These are phyloP conservation scores for Epistrophe eligans DNA, from an alignment of 2,888 invertebrate species.

Conservation along the genomic window DNA sequence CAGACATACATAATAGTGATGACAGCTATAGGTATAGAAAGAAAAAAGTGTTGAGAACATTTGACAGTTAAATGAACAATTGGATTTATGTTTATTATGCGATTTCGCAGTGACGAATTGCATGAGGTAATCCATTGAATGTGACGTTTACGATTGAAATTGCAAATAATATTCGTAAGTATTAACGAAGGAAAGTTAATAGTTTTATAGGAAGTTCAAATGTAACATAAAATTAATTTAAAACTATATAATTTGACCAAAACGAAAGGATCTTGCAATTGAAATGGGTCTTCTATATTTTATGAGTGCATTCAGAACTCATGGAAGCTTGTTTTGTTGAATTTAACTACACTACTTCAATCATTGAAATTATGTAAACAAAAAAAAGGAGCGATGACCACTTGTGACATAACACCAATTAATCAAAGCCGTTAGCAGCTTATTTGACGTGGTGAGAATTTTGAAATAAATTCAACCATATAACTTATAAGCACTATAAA, in stretches of 20 bases:
- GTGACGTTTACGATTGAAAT: constrained; percentile 46
- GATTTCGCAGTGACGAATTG: constrained; percentile 41
- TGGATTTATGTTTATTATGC: constrained; percentile 46
- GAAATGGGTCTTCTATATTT: neutral
- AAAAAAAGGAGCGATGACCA: constrained; percentile 16
- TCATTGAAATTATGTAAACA: neutral
- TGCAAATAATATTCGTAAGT: neutral
- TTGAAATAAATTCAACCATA: neutral
- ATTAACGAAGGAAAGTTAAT: constrained; percentile 7
- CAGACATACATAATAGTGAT: constrained; percentile 9
- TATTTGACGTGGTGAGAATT: constrained; percentile 28
- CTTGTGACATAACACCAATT: neutral
- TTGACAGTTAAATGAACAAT: constrained; percentile 51
- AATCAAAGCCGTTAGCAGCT: constrained; percentile 14
- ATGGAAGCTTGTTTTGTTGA: neutral
- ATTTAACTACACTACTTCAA: neutral
- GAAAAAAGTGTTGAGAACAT: constrained; percentile 33
- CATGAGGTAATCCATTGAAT: constrained; percentile 30
- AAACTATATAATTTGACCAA: no score
- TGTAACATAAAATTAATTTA: constrained; percentile 5
- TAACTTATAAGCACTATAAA: neutral
- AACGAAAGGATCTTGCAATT: neutral
- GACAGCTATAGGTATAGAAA: constrained; percentile 15
- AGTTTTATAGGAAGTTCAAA: constrained; percentile 45
- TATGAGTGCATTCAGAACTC: neutral